Percentiles rank a stretch among this genome's conserved stretches.
Evolutionary conservation across 2,113 vertebrate genomes (phyloP).

Genomic region (Tringa solitaria): DNA sequence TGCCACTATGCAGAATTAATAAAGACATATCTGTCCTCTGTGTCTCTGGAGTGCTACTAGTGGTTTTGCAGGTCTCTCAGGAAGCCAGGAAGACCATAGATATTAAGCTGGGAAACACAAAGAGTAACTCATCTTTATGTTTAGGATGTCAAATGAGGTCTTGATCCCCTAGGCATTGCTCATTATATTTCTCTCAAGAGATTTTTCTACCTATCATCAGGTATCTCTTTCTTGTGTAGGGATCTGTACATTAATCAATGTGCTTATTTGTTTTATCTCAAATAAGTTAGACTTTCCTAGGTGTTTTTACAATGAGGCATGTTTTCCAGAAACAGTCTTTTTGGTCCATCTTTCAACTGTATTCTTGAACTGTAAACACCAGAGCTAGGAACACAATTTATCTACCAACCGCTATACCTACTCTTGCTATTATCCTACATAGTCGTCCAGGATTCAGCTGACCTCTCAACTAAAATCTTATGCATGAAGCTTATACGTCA

Average conservation of each 20-base stretch:
- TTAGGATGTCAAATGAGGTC: background rate
- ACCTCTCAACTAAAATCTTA: background rate
- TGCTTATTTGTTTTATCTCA: background rate
- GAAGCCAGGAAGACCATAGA: background rate
- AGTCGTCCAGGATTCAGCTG: background rate
- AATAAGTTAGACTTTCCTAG: background rate
- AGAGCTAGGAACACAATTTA: background rate
- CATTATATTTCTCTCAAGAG: background rate
- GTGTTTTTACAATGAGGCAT: background rate
- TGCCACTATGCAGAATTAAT: background rate
- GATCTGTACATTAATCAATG: background rate
- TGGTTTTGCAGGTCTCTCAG: background rate
- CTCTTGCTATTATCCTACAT: rapidly evolving
- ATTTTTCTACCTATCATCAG: background rate
- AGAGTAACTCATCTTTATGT: background rate
- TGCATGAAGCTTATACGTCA: background rate
- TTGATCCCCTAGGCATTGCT: background rate
- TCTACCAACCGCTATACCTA: background rate
- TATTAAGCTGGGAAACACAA: background rate
- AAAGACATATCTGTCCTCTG: background rate
- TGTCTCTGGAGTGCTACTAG: background rate
- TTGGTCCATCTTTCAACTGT: background rate
- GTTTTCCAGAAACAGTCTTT: background rate
- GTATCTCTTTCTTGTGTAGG: background rate
- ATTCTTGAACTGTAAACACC: background rate